These are phyloP conservation scores for Egretta garzetta DNA, from an alignment of 2,113 vertebrate genomes.

Conservation along the genomic window DNA sequence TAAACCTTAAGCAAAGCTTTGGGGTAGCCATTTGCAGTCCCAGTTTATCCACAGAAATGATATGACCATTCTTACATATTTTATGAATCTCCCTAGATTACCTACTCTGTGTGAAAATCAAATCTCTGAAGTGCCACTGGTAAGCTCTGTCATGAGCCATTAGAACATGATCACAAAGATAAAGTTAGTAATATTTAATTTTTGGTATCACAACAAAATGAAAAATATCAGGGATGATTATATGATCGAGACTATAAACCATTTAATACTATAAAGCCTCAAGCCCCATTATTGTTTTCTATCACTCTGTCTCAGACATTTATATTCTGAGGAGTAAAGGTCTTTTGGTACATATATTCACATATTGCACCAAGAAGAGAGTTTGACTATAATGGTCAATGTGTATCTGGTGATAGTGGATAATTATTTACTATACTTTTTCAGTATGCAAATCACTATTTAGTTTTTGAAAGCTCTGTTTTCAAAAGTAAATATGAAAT, in stretches of 20 bases:
- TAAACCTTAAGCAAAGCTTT: not conserved
- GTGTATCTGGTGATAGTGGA: not conserved
- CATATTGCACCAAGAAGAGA: not conserved
- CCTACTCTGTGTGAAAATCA: not conserved
- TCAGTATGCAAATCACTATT: not conserved
- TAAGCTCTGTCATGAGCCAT: not conserved
- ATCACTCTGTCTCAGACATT: not conserved
- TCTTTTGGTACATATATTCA: not conserved
- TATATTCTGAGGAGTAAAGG: not conserved
- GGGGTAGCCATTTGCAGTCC: not conserved
- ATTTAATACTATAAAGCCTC: not conserved
- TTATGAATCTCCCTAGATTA: not conserved
- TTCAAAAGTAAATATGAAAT: not conserved
- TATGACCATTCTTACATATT: not conserved
- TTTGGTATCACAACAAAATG: not conserved
- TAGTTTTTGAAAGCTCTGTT: not conserved
- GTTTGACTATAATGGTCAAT: not conserved
- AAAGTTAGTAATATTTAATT: not conserved
- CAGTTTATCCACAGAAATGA: not conserved
- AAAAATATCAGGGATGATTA: not conserved
- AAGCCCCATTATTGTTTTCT: not conserved
- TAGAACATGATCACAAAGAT: not conserved
- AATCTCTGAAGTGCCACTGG: not conserved
- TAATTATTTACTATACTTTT: not conserved
- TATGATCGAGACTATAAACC: not conserved